Percentiles rank a stretch among this genome's conserved stretches.
Conservation (phyloP, 2,113 vertebrate species). For the Nothobranchius furzeri region DNA sequence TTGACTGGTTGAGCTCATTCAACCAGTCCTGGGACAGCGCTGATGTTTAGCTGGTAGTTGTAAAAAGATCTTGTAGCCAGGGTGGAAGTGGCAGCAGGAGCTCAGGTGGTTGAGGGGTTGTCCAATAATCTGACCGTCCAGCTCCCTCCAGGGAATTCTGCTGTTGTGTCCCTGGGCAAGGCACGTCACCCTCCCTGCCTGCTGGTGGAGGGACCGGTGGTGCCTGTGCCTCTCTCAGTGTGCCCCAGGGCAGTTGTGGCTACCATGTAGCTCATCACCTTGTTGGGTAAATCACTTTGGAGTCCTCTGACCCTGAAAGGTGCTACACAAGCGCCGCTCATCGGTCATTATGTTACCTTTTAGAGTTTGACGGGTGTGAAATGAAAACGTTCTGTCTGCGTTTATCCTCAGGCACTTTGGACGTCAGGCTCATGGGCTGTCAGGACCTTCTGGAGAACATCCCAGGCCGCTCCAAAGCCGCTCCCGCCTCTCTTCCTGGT, state of each 20-base stretch:
- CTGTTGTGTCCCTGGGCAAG: too few species aligned
- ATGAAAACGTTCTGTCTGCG: neutral
- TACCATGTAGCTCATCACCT: too few species aligned
- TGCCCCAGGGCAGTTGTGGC: too few species aligned
- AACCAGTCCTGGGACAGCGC: conserved; percentile 2
- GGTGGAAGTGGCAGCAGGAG: neutral
- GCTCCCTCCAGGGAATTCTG: too few species aligned
- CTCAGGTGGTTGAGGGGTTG: too few species aligned
- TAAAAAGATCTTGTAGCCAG: neutral
- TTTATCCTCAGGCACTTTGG: conserved; percentile 87
- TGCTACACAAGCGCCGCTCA: too few species aligned
- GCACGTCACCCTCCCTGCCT: too few species aligned
- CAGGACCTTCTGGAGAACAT: conserved; percentile 98
- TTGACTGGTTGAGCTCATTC: neutral
- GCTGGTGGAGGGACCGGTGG: too few species aligned
- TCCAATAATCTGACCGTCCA: too few species aligned
- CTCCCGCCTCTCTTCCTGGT: conserved; percentile 87
- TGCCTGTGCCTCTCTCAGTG: too few species aligned
- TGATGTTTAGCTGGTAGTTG: neutral
- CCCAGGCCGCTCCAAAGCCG: conserved; percentile 95
- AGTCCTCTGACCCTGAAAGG: too few species aligned
- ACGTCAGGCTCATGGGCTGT: conserved; percentile 98
- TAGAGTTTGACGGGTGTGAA: neutral
- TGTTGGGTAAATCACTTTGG: too few species aligned
- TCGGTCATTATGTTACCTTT: neutral